Conservation (phyloP, 2,113 vertebrate genomes). For the Apus apus region DNA sequence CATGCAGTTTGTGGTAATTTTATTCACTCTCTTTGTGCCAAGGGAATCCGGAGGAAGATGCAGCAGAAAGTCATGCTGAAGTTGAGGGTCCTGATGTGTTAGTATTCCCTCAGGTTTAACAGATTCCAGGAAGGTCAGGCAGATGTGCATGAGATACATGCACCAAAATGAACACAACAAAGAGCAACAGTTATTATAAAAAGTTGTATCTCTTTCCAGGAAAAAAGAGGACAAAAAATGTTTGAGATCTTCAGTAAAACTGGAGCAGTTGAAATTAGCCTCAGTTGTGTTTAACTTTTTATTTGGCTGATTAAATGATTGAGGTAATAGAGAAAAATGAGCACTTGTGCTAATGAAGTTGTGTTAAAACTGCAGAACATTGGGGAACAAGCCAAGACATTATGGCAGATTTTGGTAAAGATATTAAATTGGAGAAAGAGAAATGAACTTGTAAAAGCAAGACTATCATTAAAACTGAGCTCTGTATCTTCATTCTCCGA, state of each 20-base stretch:
- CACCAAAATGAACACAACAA: background rate
- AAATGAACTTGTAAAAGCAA: background rate
- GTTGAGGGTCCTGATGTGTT: background rate
- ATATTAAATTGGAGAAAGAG: background rate
- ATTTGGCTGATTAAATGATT: background rate
- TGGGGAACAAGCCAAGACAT: background rate
- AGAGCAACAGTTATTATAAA: background rate
- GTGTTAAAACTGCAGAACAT: background rate
- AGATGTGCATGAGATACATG: background rate
- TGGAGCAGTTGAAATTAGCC: background rate
- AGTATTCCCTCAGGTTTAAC: conserved; percentile 2
- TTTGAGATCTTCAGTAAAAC: background rate
- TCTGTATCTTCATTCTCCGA: background rate
- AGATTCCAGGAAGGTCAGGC: conserved; percentile 25
- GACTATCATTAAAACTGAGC: background rate
- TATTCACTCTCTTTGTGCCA: background rate
- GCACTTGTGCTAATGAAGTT: background rate
- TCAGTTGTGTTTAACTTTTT: background rate
- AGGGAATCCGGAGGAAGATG: background rate
- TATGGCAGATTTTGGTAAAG: background rate
- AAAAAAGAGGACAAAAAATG: background rate
- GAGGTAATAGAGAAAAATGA: background rate
- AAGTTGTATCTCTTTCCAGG: background rate
- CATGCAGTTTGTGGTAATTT: background rate
- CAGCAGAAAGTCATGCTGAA: conserved; percentile 22